Evolutionary conservation across 53 echinoderm and acorn worm genomes (phyloP).

Genomic region (Mesocentrotus franciscanus): DNA sequence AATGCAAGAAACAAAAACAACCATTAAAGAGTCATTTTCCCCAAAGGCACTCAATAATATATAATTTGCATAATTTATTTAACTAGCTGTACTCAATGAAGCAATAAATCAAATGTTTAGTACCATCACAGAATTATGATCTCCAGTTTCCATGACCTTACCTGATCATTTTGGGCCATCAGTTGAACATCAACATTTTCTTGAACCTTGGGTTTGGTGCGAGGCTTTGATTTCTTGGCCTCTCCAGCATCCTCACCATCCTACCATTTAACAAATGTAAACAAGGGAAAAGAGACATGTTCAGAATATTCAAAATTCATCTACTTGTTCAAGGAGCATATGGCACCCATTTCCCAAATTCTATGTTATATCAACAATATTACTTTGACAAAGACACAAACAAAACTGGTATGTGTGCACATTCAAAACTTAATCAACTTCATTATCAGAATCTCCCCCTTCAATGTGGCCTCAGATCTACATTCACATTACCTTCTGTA

Average conservation of each 20-base stretch:
- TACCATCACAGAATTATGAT: neutral
- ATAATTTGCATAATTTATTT: too few relatives aligned
- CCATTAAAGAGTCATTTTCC: too few relatives aligned
- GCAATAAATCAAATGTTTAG: neutral
- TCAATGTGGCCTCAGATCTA: too few relatives aligned
- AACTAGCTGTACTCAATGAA: neutral
- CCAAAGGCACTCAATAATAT: too few relatives aligned
- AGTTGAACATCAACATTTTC: conserved; percentile 76
- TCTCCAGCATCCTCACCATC: conserved; percentile 51
- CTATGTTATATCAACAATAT: neutral
- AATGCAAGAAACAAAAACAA: too few relatives aligned
- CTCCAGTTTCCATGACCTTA: conserved; percentile 3
- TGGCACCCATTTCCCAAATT: neutral
- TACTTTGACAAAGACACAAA: too few relatives aligned
- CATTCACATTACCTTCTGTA: neutral
- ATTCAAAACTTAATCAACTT: too few relatives aligned
- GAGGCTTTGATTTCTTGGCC: conserved; percentile 75
- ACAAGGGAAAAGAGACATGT: neutral
- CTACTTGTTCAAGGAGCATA: neutral
- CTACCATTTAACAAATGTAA: conserved; percentile 30
- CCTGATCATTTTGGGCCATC: conserved; percentile 86
- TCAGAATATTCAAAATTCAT: neutral
- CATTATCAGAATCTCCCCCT: too few relatives aligned
- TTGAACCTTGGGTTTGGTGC: conserved; percentile 81
- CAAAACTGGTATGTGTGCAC: too few relatives aligned